Conservation (phyloP, 1,140 invertebrate species). For the Dolichoris vasculosae region DNA sequence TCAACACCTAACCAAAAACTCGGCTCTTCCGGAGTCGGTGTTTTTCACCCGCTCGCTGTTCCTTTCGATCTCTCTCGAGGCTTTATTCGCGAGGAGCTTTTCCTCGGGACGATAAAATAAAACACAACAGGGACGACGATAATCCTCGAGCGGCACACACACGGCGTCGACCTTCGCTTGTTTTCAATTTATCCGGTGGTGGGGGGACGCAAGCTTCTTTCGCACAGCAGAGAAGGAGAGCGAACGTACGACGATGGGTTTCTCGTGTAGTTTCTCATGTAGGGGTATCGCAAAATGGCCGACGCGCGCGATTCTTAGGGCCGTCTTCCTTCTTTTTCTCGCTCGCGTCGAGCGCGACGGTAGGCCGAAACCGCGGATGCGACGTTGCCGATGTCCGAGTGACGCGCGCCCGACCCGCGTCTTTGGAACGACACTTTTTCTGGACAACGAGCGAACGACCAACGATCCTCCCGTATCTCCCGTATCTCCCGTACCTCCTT, state of each 20-base stretch:
- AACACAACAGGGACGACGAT: slow-evolving; percentile 64
- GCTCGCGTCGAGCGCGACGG: not conserved
- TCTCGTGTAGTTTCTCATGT: slow-evolving; percentile 20
- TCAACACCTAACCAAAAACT: slow-evolving; percentile 53
- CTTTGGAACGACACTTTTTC: not conserved
- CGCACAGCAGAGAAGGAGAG: slow-evolving; percentile 20
- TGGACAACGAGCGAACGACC: too few species aligned
- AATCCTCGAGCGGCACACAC: slow-evolving; percentile 61
- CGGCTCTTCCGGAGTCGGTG: slow-evolving; percentile 11
- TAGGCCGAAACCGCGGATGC: slow-evolving; percentile 30
- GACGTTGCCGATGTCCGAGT: not conserved
- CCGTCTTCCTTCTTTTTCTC: slow-evolving; percentile 24
- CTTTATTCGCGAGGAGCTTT: not conserved
- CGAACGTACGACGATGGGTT: slow-evolving; percentile 9
- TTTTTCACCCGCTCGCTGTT: slow-evolving; percentile 10
- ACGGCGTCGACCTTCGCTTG: slow-evolving; percentile 73
- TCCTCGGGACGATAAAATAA: slow-evolving; percentile 10
- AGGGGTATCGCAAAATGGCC: slow-evolving; percentile 71
- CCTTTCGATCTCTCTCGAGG: not conserved
- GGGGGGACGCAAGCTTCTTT: slow-evolving; percentile 21
- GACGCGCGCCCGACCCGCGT: not conserved
- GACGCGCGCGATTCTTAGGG: slow-evolving; percentile 51
- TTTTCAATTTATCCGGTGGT: slow-evolving; percentile 61
- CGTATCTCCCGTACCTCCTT: too few species aligned
- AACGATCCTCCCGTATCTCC: too few species aligned